A percentile compares a stretch with the other conserved stretches of the same genome.
phyloP scores from a whole-genome alignment of 2,113 vertebrate genomes.

The Marmota flaviventris region DNA sequence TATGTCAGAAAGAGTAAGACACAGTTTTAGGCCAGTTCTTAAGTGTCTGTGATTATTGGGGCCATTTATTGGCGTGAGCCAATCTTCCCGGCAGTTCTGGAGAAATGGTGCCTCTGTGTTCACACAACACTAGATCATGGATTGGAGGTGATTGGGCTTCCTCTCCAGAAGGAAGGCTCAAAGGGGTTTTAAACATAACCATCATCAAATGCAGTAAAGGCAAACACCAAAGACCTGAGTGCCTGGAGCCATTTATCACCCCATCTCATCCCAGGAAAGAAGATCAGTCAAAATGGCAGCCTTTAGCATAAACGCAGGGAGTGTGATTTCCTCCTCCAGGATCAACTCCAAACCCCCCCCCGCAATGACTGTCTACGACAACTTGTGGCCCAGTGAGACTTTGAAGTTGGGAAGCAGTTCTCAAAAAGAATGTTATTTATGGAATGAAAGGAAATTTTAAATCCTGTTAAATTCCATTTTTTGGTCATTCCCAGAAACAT shows the following conservation, averaged over 20 bases:
- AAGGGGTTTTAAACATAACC: constrained; percentile 18
- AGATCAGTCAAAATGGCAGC: neutral
- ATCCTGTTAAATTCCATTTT: constrained; percentile 34
- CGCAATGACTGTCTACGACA: neutral
- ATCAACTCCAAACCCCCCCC: constrained; percentile 42
- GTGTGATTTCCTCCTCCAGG: constrained; percentile 66
- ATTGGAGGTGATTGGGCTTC: neutral
- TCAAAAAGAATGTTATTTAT: constrained; percentile 66
- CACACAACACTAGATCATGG: too few relatives aligned
- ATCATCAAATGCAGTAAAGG: neutral
- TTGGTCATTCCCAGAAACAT: neutral
- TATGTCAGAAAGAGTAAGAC: constrained; percentile 5
- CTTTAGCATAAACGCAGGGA: neutral
- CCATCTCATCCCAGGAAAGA: neutral
- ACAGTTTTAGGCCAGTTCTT: neutral
- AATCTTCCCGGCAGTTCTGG: neutral
- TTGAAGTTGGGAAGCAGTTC: constrained; percentile 61
- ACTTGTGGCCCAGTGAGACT: constrained; percentile 40
- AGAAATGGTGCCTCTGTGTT: neutral
- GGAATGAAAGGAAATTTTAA: constrained; percentile 60
- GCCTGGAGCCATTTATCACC: neutral
- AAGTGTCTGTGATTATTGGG: neutral
- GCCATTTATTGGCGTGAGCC: neutral
- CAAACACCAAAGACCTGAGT: constrained; percentile 13
- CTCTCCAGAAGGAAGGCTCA: constrained; percentile 15